Evolutionary conservation across 2,888 invertebrate genomes (phyloP), one percentile per base, ranked within the genome.

Genomic region (Embidobia sp.): DNA sequence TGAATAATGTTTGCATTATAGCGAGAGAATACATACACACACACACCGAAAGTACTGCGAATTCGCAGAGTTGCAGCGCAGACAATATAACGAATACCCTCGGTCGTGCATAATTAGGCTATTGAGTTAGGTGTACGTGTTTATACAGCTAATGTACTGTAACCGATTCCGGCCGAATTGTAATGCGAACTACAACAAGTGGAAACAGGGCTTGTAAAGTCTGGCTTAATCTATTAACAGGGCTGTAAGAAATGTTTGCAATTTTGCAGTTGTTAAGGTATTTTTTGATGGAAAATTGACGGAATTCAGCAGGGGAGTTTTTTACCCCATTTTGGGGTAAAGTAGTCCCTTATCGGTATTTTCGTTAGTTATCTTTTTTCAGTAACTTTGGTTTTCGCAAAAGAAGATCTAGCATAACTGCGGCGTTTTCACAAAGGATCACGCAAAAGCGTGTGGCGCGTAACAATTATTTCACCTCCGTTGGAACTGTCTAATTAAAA

Each of bases 51-150:
- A 13, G n/a, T 29, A 48, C 13, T 64, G 42, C 19, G 40, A 51
- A 29, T 13, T 63, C 63, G 10, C 72, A 53, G 72, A 72, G 73
- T 73, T 64, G 44, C 46, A 53, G 40, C 53, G 59, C 59, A 35
- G 59, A 51, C 63, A 26, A 53, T 67, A n/a, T n/a, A 74, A 74
- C 67, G 48, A 66, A 74, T 74, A 64, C 66, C 53, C 51, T 40
- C 35, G 66, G 66, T 53, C 35, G 46, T 46, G 59, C 67, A 74
- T 74, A 74, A 74, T 74, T 67, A 66, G 74, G 66, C 59, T 59
- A 66, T 61, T 67, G 66, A 57, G 42, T 51, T 33, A 8, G 26
- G 18, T 57, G 42, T 44, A 53, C 73, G 49, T 48, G 66, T 59
- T 44, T 67, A 53, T 61, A 51, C 48, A 55, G 42, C 48, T 74